A percentile compares a stretch with the other conserved stretches of the same genome.
phyloP scores from a whole-genome alignment of 2,888 invertebrate species.

The Melipona bicolor region DNA sequence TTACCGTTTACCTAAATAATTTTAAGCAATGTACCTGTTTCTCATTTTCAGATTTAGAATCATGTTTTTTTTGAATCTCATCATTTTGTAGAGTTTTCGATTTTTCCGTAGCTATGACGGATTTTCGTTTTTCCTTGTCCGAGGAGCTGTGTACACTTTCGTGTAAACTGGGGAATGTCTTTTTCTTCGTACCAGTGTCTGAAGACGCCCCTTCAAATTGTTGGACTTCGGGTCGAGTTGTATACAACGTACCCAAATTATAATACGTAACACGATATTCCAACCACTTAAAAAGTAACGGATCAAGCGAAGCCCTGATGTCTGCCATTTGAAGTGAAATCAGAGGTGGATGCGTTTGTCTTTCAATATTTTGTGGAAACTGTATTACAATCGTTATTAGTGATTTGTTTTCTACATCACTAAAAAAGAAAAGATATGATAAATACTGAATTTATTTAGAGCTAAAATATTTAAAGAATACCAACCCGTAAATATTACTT shows the following conservation, averaged over 20 bases:
- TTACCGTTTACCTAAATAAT: slow-evolving; percentile 14
- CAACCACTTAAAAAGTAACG: slow-evolving; percentile 88
- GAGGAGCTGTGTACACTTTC: slow-evolving; percentile 83
- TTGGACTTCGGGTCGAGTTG: slow-evolving; percentile 63
- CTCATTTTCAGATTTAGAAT: slow-evolving; percentile 62
- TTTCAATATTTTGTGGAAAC: slow-evolving; percentile 82
- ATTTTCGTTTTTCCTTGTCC: slow-evolving; percentile 79
- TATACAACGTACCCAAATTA: slow-evolving; percentile 69
- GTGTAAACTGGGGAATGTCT: slow-evolving; percentile 81
- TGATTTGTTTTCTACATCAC: slow-evolving; percentile 69
- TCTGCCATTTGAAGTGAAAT: slow-evolving; percentile 85
- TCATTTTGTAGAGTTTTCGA: slow-evolving; percentile 71
- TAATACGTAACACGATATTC: slow-evolving; percentile 85
- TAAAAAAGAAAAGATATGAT: slow-evolving; percentile 45
- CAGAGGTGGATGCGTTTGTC: slow-evolving; percentile 85
- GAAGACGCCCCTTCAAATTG: slow-evolving; percentile 77
- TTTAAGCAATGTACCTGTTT: slow-evolving; percentile 68
- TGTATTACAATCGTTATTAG: slow-evolving; percentile 82
- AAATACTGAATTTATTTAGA: not conserved
- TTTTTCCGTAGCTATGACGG: slow-evolving; percentile 71
- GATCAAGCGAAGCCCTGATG: slow-evolving; percentile 87
- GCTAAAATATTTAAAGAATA: slow-evolving; percentile 7
- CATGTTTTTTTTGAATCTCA: slow-evolving; percentile 64
- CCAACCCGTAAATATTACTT: slow-evolving; percentile 65
- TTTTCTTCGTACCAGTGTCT: slow-evolving; percentile 77